Evolutionary conservation across 2,888 invertebrate species (phyloP), one percentile per base, ranked within the genome.

Genomic region (Parasteatoda lunata): DNA sequence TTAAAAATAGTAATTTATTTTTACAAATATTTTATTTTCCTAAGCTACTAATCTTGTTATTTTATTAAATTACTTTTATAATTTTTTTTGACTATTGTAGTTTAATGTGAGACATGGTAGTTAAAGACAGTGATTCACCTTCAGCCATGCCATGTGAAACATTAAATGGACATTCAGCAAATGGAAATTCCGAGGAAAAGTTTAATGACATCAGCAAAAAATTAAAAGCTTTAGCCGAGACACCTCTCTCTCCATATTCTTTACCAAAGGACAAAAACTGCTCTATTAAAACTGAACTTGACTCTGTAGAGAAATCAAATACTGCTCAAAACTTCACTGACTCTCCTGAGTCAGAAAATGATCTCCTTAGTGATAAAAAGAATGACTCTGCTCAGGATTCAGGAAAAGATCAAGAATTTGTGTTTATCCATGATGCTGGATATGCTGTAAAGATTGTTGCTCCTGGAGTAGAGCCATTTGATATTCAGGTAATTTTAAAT

Each of bases 401-500:
- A 30, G 64, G 76, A 8, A 81, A 89, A 75, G 89, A 89, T 30
- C 89, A 90, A 77, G 90, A 96, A 92, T 95, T 97, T 79, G 96
- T 97, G 88, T 96, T 96, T 90, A 95, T 97, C 90, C 97, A 97
- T 91, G 97, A 98, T 91, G 94, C 96, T 93, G 97, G 97, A 75
- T 97, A 97, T 91, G 96, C 96, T 79, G 96, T 98, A n/a, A 97
- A 97, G 93, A 97, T 98, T 90, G 94, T 96, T 84, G 96, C 97
- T 90, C 98, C 98, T 9, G 97, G 97, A 2, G 94, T 96, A 9
- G 98, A 98, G 90, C 94, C 97, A 0, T 95, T 98, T 91, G 97
- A 98, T 91, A 96, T 98, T 91, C 98, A 98, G 93, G 96, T 96
- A 93, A 91, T n/a, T 9, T 48, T 71, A 11, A n/a, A 15, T 13